Evolutionary conservation across 2,888 invertebrate species (phyloP).

Genomic region (Callyntrura guangdongensis): DNA sequence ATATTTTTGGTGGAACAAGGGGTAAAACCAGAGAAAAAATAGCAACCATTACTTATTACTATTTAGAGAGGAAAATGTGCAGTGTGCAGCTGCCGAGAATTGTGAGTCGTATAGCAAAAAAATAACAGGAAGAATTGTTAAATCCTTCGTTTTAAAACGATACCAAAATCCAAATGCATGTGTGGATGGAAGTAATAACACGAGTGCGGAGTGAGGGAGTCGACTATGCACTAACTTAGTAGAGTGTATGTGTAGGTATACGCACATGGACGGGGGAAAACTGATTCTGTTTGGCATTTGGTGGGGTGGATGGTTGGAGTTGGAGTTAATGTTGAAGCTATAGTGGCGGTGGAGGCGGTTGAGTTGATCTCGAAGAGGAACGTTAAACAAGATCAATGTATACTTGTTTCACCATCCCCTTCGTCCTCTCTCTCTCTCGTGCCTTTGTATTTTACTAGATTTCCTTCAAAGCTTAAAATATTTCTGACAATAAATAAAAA

Average conservation of each 20-base stretch:
- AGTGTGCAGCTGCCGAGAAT: neutral
- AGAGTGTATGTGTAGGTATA: neutral
- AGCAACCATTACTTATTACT: slow-evolving; percentile 12
- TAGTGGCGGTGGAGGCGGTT: neutral
- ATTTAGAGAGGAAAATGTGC: neutral
- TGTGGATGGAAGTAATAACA: neutral
- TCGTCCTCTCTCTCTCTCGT: neutral
- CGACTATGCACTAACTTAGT: neutral
- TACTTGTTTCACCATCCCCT: neutral
- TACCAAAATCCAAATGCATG: too few relatives aligned
- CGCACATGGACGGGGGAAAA: neutral
- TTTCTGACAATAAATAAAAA: neutral
- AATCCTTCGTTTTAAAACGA: too few relatives aligned
- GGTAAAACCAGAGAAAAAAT: neutral
- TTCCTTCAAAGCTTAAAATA: neutral
- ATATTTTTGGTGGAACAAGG: neutral
- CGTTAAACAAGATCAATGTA: slow-evolving; percentile 2
- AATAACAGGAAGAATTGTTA: too few relatives aligned
- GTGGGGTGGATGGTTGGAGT: too few relatives aligned
- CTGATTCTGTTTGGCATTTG: neutral
- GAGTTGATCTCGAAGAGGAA: slow-evolving; percentile 16
- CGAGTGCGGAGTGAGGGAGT: neutral
- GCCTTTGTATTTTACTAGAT: neutral
- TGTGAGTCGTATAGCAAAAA: neutral
- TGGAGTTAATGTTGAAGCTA: too few relatives aligned